phyloP scores from a whole-genome alignment of 2,888 invertebrate species.

The Drosophila mimetica region DNA sequence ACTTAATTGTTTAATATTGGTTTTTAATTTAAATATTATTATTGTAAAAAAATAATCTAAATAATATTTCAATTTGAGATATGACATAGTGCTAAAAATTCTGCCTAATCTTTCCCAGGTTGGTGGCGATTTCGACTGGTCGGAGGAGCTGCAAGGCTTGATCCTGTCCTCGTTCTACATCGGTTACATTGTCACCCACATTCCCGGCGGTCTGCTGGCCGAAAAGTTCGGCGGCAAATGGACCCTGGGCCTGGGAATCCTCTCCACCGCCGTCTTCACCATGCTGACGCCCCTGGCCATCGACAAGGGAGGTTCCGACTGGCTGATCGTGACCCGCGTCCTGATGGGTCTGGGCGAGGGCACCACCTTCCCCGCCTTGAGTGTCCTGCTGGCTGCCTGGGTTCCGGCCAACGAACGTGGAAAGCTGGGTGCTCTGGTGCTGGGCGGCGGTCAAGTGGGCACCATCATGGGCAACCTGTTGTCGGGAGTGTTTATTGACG shows the following conservation, averaged over 20 bases:
- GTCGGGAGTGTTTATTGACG: slow-evolving; percentile 89
- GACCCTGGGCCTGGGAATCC: slow-evolving; percentile 91
- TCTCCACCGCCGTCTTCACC: slow-evolving; percentile 93
- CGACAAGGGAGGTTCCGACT: slow-evolving; percentile 87
- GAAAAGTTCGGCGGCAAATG: slow-evolving; percentile 94
- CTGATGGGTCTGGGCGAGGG: slow-evolving; percentile 94
- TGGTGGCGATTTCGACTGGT: slow-evolving; percentile 86
- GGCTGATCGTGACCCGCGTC: slow-evolving; percentile 90
- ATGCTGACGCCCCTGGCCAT: slow-evolving; percentile 91
- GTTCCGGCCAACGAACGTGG: slow-evolving; percentile 91
- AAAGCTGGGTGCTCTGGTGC: slow-evolving; percentile 91
- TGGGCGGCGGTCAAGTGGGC: slow-evolving; percentile 90
- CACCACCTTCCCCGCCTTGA: slow-evolving; percentile 93
- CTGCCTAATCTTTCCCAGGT: background rate
- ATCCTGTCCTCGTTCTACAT: slow-evolving; percentile 94
- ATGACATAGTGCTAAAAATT: too few relatives aligned
- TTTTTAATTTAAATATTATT: too few relatives aligned
- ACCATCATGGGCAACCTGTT: slow-evolving; percentile 88
- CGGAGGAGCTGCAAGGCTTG: slow-evolving; percentile 89
- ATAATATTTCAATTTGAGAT: too few relatives aligned
- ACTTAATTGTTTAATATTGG: too few relatives aligned
- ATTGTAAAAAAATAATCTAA: too few relatives aligned
- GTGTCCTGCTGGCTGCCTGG: slow-evolving; percentile 92
- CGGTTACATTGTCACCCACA: slow-evolving; percentile 92
- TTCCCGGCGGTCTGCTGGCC: slow-evolving; percentile 92